Conservation (phyloP, 2,888 invertebrate species). For the Timandra comae region DNA sequence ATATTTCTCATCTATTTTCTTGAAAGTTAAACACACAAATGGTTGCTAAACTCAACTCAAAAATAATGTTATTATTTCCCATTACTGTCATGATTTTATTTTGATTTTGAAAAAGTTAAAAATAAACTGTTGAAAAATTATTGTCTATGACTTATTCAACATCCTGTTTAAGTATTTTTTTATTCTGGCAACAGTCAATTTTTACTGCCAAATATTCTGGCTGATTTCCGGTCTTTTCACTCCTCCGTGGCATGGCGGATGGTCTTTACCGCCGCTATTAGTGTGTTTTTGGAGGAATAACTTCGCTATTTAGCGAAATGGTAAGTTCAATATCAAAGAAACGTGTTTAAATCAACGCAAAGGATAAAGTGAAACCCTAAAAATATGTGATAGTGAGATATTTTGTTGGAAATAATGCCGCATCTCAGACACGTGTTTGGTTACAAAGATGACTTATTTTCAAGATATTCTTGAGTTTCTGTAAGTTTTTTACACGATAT, state of each 20-base stretch:
- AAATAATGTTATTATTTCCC: too few relatives aligned
- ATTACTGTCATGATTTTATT: too few relatives aligned
- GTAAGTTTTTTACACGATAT: constrained; percentile 10
- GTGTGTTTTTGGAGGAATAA: constrained; percentile 66
- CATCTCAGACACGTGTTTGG: constrained; percentile 24
- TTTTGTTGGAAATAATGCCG: constrained; percentile 14
- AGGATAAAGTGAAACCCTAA: constrained; percentile 26
- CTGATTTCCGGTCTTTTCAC: constrained; percentile 70
- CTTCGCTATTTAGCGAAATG: constrained; percentile 72
- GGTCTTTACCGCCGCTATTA: constrained; percentile 62
- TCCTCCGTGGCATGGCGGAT: constrained; percentile 77
- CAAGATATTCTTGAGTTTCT: constrained; percentile 5
- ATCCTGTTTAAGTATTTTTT: constrained; percentile 15
- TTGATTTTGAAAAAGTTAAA: too few relatives aligned
- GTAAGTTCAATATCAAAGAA: constrained; percentile 47
- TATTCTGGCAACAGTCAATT: constrained; percentile 46
- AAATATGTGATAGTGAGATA: constrained; percentile 37
- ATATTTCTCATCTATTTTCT: too few relatives aligned
- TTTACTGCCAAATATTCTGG: constrained; percentile 45
- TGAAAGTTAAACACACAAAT: too few relatives aligned
- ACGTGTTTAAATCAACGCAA: constrained; percentile 23
- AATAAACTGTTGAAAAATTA: too few relatives aligned
- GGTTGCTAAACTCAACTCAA: too few relatives aligned
- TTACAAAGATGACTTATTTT: constrained; percentile 6
- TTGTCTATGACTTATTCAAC: too few relatives aligned